Evolutionary conservation across 1,140 invertebrate genomes (phyloP).

Genomic region (Mizuhopecten yessoensis): DNA sequence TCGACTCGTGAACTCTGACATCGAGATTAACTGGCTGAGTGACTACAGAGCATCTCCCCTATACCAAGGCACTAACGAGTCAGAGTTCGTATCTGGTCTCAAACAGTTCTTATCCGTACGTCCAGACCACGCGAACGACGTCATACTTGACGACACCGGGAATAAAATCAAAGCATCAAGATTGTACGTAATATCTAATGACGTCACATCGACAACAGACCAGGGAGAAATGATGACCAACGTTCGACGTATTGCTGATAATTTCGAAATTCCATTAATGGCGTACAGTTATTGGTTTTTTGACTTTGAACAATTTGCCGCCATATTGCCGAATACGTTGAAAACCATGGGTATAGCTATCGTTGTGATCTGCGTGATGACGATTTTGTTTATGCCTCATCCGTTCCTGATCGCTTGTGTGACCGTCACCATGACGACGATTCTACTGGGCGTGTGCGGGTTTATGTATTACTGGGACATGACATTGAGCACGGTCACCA

Average conservation of each 20-base stretch:
- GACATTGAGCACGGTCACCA: conserved; percentile 97
- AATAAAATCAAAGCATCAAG: conserved; percentile 89
- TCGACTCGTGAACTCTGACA: conserved; percentile 42
- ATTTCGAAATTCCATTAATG: conserved; percentile 68
- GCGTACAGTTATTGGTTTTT: conserved; percentile 73
- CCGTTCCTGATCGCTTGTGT: conserved; percentile 96
- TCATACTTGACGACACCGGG: conserved; percentile 91
- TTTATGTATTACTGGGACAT: conserved; percentile 98
- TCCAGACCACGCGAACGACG: conserved; percentile 87
- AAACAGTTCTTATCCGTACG: conserved; percentile 89
- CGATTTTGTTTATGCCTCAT: conserved; percentile 97
- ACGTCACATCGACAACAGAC: conserved; percentile 64
- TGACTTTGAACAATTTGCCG: conserved; percentile 90
- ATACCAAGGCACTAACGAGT: background rate
- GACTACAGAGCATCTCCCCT: conserved; percentile 42
- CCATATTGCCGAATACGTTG: conserved; percentile 95
- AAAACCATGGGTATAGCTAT: conserved; percentile 96
- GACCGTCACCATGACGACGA: conserved; percentile 97
- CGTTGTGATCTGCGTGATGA: conserved; percentile 96
- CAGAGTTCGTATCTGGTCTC: conserved; percentile 86
- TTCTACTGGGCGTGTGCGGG: conserved; percentile 96
- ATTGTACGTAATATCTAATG: conserved; percentile 68
- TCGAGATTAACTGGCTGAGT: conserved; percentile 58
- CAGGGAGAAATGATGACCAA: conserved; percentile 72
- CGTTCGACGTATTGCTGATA: conserved; percentile 67